Base-by-base conservation (phyloP, 2,888 invertebrate genomes). In the Drosophila neoperkinsi region DNA sequence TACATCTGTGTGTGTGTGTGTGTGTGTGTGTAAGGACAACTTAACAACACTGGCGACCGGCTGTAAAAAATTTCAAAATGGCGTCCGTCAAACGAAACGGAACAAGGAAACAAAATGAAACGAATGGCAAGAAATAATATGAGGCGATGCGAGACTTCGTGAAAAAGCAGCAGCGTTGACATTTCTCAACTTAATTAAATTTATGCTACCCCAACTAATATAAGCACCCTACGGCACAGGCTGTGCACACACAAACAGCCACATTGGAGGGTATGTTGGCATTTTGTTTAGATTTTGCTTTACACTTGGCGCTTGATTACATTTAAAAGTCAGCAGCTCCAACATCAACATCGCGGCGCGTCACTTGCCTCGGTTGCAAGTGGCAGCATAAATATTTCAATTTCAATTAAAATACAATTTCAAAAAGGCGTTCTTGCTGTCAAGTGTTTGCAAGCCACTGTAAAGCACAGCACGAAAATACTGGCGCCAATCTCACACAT, bases 141-240 rank as follows among this genome's bases (percentile, higher is more conserved):
- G 30, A 58, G 38, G 71, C n/a, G 60, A 21, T 18, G 49, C 21
- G 46, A 31, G 43, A 36, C 30, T 41, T 34, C 2, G 56, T 31
- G 49, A n/a, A 58, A 71, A 79, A 79, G 88, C 86, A 74, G 82
- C 87, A 56, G 68, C 79, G 89, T 85, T 88, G 84, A 85, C 89
- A 85, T 88, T 85, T 88, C 89, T 86, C 82, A 84, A 86, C 84
- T 88, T 85, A 88, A 85, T 85, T 85, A 85, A 85, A 86, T 85
- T 84, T 88, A 65, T 74, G 83, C 81, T 79, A 70, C 82, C 80
- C 64, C 59, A 74, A 70, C 86, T 81, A 83, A 77, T 77, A 38
- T 30, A 58, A 34, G 55, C 28, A 60, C 31, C 62, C n/a, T 43
- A 13, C 68, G 55, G 58, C 46, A 57, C 49, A 80, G 21, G 33